Percentiles rank a stretch among this genome's conserved stretches.
These are phyloP conservation scores for Thaumatotibia leucotreta DNA, from an alignment of 1,140 invertebrate genomes.

Conservation along the genomic window DNA sequence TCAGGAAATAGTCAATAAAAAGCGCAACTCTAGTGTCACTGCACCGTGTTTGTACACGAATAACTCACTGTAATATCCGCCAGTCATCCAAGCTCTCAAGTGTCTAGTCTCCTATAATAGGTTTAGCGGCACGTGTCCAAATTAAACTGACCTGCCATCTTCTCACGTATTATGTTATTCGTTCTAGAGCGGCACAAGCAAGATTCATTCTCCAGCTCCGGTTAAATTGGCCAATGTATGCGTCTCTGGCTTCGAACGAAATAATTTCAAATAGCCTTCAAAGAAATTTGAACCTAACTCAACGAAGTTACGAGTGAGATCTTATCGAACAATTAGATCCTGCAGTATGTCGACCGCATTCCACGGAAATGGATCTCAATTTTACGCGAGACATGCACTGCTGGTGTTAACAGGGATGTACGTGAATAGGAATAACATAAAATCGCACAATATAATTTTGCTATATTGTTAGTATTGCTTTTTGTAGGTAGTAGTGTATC, in stretches of 20 bases:
- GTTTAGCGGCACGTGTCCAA: slow-evolving; percentile 19
- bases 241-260: slow-evolving; percentile 16
- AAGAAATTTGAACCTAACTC: slow-evolving; percentile 10
- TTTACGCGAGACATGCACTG: slow-evolving; percentile 36
- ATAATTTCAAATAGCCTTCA: slow-evolving; percentile 13
- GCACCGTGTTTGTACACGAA: slow-evolving; percentile 1
- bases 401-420: slow-evolving; percentile 14
- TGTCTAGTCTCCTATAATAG: slow-evolving; percentile 31
- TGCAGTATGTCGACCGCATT: slow-evolving; percentile 34
- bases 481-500: too few species aligned
- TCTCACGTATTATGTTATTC: background rate
- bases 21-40: background rate
- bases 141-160: slow-evolving; percentile 16
- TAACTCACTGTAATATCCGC: slow-evolving; percentile 27
- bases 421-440: background rate
- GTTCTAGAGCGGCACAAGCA: slow-evolving; percentile 5
- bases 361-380: slow-evolving; percentile 36
- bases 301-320: slow-evolving; percentile 8
- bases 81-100: slow-evolving; percentile 24
- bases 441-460: too few species aligned
- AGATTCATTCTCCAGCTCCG: slow-evolving; percentile 10
- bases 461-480: too few species aligned
- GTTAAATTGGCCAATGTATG: slow-evolving; percentile 18
- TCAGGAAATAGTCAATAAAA: background rate
- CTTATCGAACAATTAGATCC: background rate